These are phyloP conservation scores for Limanda limanda DNA, from an alignment of 2,113 vertebrate genomes.

Conservation along the genomic window DNA sequence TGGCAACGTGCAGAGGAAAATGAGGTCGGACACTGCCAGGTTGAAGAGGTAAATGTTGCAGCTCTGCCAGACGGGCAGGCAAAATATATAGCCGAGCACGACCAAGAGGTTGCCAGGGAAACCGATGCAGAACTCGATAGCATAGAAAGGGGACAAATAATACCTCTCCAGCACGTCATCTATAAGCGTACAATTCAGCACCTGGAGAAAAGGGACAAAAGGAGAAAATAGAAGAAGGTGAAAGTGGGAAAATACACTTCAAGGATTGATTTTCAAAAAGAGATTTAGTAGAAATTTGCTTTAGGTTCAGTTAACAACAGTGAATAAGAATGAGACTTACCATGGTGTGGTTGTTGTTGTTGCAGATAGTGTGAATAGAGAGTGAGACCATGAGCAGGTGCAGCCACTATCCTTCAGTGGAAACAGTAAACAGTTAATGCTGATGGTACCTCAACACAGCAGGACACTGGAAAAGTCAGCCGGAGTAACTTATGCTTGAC, in stretches of 20 bases:
- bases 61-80: conserved; percentile 87
- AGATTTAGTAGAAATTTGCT: not conserved
- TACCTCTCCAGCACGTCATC: conserved; percentile 76
- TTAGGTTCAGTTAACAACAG: not conserved
- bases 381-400: conserved; percentile 19
- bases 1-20: conserved; percentile 90
- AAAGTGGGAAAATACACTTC: not conserved
- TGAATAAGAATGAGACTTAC: conserved; percentile 51
- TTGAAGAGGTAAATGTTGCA: conserved; percentile 91
- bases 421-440: conserved; percentile 61
- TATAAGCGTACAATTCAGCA: conserved; percentile 48
- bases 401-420: conserved; percentile 34
- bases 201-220: not conserved
- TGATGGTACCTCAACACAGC: conserved; percentile 28
- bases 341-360: conserved; percentile 47
- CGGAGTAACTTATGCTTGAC: not conserved
- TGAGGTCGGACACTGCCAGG: conserved; percentile 87
- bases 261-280: not conserved
- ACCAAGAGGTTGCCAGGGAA: conserved; percentile 82
- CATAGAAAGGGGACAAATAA: conserved; percentile 86
- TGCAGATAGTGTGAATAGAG: not conserved
- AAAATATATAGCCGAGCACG: conserved; percentile 88
- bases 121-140: conserved; percentile 85
- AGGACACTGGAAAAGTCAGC: not conserved
- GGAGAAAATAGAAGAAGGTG: not conserved